Conservation (phyloP, 2,797 vertebrate genomes). For the Galaxias olidus region DNA sequence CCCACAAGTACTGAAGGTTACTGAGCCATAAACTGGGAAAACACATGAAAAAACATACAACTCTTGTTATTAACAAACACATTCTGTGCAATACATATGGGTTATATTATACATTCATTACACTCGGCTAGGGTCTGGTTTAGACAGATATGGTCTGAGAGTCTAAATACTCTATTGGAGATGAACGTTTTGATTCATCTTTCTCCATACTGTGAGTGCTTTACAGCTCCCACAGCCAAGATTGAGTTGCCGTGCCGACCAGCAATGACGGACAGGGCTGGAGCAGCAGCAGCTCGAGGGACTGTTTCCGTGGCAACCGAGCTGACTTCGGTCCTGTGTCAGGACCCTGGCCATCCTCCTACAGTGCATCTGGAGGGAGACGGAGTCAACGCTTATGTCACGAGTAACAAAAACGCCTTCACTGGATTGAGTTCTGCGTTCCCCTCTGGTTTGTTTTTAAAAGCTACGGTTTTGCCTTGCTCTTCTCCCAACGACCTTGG, state of each 20-base stretch:
- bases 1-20: no score
- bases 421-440: no score
- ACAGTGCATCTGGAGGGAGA: conserved; percentile 8
- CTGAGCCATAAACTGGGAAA: no score
- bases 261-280: conserved; percentile 23
- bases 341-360: conserved; percentile 5
- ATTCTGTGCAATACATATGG: neutral
- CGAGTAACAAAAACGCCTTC: no score
- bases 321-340: neutral
- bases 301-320: conserved; percentile 39
- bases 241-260: conserved; percentile 41
- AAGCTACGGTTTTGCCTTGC: no score
- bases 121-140: no score
- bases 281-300: conserved; percentile 27
- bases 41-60: neutral
- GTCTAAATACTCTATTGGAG: neutral
- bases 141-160: no score
- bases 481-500: no score
- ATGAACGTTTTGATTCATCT: neutral
- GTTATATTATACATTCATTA: no score
- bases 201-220: neutral
- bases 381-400: neutral
- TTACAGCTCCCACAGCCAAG: neutral
- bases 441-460: no score
- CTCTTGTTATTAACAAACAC: neutral